Evolutionary conservation across 2,797 vertebrate genomes (phyloP).

Genomic region (Epinephelus awoara): DNA sequence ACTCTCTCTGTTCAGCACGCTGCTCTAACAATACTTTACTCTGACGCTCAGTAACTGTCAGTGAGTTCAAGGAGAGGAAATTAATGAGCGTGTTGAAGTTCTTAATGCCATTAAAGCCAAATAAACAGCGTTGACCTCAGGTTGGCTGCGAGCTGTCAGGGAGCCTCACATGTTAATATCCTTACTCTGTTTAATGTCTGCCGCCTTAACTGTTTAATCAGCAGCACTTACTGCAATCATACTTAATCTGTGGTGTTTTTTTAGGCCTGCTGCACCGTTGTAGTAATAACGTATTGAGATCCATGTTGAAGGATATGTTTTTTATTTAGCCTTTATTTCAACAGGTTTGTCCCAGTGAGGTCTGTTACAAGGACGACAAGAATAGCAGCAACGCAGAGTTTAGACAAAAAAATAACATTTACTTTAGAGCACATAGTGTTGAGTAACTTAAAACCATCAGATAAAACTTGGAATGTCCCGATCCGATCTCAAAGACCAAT

Average conservation of each 20-base stretch:
- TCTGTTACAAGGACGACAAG: too few species aligned
- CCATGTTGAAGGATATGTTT: not conserved
- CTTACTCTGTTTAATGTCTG: constrained; percentile 32
- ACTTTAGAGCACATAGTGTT: too few species aligned
- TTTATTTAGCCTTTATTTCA: too few species aligned
- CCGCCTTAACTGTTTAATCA: constrained; percentile 47
- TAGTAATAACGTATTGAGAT: too few species aligned
- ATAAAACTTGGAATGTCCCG: too few species aligned
- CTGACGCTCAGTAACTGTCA: constrained; percentile 31
- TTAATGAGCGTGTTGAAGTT: constrained; percentile 56
- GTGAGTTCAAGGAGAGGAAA: constrained; percentile 47
- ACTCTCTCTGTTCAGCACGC: constrained; percentile 1
- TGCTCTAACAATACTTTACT: constrained; percentile 24
- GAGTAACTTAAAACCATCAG: too few species aligned
- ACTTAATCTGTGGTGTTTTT: constrained; percentile 16
- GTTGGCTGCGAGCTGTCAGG: constrained; percentile 28
- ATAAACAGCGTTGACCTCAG: constrained; percentile 54
- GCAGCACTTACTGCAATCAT: constrained; percentile 14
- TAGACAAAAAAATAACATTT: too few species aligned
- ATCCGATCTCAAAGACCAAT: too few species aligned
- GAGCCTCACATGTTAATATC: constrained; percentile 38
- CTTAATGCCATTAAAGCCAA: constrained; percentile 51
- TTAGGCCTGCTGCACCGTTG: not conserved
- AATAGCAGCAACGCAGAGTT: too few species aligned
- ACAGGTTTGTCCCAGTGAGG: too few species aligned